phyloP scores from a whole-genome alignment of 1,140 invertebrate species.

The Orussus abietinus region DNA sequence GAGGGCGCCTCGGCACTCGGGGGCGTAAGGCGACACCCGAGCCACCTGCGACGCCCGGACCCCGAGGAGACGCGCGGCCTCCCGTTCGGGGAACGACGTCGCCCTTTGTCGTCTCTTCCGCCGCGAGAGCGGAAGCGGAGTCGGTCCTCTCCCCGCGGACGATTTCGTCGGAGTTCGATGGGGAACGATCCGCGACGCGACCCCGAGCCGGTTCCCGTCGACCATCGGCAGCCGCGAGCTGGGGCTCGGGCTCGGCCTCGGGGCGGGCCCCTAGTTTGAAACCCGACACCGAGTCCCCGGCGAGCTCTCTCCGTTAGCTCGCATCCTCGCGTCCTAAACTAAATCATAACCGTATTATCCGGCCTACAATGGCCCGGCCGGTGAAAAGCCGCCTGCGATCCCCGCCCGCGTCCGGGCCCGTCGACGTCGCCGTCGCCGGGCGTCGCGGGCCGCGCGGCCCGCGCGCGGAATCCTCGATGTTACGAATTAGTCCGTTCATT shows the following conservation, averaged over 20 bases:
- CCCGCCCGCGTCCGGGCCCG: slow-evolving; percentile 39
- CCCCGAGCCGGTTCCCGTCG: too few relatives aligned
- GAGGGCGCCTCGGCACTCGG: background rate
- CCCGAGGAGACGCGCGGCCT: too few relatives aligned
- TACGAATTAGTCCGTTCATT: slow-evolving; percentile 54
- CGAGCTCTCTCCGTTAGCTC: slow-evolving; percentile 27
- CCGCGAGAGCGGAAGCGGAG: too few relatives aligned
- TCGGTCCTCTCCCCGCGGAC: background rate
- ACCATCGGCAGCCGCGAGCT: slow-evolving; percentile 9
- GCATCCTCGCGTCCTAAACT: slow-evolving; percentile 45
- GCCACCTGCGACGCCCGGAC: too few relatives aligned
- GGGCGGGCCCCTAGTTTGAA: slow-evolving; percentile 28
- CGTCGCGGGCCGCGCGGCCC: slow-evolving; percentile 14
- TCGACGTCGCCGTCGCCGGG: slow-evolving; percentile 30
- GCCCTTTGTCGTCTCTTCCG: too few relatives aligned
- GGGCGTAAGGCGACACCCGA: too few relatives aligned
- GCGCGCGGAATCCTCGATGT: slow-evolving; percentile 53
- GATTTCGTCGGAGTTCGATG: too few relatives aligned
- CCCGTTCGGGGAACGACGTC: too few relatives aligned
- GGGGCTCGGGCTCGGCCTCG: slow-evolving; percentile 23
- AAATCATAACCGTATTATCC: slow-evolving; percentile 49
- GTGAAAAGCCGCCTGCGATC: slow-evolving; percentile 47
- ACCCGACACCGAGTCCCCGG: slow-evolving; percentile 39
- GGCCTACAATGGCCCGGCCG: slow-evolving; percentile 41
- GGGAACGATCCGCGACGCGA: too few relatives aligned